Conservation (phyloP, 2,113 vertebrate species). For the Odocoileus virginianus region DNA sequence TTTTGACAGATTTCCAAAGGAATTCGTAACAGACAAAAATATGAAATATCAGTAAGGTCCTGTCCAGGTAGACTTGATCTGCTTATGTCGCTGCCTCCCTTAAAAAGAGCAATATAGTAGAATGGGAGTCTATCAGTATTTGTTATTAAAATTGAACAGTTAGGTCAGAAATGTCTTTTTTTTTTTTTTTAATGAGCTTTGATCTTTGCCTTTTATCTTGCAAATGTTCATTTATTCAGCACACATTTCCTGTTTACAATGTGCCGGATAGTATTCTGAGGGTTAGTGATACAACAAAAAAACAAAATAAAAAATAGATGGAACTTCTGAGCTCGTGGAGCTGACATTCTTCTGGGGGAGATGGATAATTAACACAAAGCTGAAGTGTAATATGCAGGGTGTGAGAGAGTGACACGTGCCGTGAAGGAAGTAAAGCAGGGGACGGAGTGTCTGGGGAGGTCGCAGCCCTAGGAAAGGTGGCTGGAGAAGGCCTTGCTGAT, state of each 20-base stretch:
- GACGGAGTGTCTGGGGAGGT: background rate
- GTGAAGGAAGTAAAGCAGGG: background rate
- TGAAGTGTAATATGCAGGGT: background rate
- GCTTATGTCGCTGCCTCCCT: background rate
- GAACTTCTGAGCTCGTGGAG: background rate
- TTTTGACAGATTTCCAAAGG: conserved; percentile 22
- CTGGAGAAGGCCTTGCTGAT: background rate
- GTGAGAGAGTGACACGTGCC: background rate
- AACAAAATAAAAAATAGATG: background rate
- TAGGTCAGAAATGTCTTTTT: background rate
- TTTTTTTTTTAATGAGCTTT: background rate
- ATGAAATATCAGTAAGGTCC: background rate
- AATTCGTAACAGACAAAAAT: background rate
- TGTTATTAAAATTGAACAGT: background rate
- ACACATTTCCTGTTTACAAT: background rate
- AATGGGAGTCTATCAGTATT: background rate
- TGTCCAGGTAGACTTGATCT: background rate
- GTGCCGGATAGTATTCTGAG: background rate
- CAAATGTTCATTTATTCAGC: background rate
- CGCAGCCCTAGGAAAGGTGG: background rate
- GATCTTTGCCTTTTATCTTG: background rate
- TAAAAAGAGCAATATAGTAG: background rate
- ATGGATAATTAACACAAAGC: background rate
- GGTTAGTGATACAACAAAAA: background rate
- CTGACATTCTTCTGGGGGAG: background rate